Evolutionary conservation across 2,113 vertebrate genomes (phyloP).

Genomic region (Brachyistius frenatus): DNA sequence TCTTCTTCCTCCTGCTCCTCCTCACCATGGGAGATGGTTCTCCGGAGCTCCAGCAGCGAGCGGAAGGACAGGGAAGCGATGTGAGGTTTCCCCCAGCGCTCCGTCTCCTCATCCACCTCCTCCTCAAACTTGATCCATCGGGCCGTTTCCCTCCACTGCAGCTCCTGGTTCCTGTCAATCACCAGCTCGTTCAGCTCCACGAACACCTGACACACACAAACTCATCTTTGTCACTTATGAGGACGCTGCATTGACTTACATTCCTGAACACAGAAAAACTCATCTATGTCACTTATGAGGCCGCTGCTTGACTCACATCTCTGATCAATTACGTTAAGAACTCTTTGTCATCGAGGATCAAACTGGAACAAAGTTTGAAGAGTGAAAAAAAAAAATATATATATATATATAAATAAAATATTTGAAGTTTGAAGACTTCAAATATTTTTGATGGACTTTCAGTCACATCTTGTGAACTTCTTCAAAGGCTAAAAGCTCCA

Average conservation of each 20-base stretch:
- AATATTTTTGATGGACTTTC: too few relatives aligned
- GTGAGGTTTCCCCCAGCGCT: slow-evolving; percentile 92
- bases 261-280: neutral
- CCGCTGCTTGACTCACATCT: too few relatives aligned
- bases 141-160: slow-evolving; percentile 94
- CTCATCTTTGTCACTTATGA: neutral
- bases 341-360: too few relatives aligned
- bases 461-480: too few relatives aligned
- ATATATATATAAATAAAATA: too few relatives aligned
- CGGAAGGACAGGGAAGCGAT: slow-evolving; percentile 92
- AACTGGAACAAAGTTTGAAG: too few relatives aligned
- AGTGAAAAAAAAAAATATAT: too few relatives aligned
- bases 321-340: too few relatives aligned
- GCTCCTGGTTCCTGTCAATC: slow-evolving; percentile 92
- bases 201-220: slow-evolving; percentile 85
- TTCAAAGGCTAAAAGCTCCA: too few relatives aligned
- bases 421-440: too few relatives aligned
- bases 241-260: too few relatives aligned
- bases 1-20: neutral
- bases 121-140: slow-evolving; percentile 97
- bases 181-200: slow-evolving; percentile 95
- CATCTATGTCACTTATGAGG: neutral
- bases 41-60: slow-evolving; percentile 91
- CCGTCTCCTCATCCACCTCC: slow-evolving; percentile 92
- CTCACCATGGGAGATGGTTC: slow-evolving; percentile 90